phyloP scores from a whole-genome alignment of 2,113 vertebrate genomes.

The Leucopternis melanops region DNA sequence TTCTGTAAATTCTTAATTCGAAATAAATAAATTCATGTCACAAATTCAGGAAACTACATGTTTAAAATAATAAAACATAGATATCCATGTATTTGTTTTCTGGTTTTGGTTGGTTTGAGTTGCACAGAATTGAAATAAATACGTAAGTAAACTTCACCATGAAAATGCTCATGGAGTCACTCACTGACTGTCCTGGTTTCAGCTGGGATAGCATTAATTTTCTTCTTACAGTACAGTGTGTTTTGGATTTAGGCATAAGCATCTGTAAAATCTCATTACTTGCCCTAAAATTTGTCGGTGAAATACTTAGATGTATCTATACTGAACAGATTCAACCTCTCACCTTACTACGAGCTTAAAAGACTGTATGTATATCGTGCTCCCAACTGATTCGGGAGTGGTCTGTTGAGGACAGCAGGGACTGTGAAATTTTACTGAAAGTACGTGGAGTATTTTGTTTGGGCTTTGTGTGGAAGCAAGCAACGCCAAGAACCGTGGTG shows the following conservation, averaged over 20 bases:
- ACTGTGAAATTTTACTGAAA: background rate
- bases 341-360: background rate
- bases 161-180: background rate
- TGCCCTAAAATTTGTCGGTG: background rate
- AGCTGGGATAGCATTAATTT: too few species aligned
- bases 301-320: background rate
- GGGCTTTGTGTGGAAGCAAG: background rate
- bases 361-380: rapidly evolving
- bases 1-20: background rate
- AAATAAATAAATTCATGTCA: background rate
- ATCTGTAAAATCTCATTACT: background rate
- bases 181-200: background rate
- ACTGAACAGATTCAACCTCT: background rate
- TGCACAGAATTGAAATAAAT: background rate
- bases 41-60: background rate
- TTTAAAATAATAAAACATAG: background rate
- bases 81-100: background rate
- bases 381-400: background rate
- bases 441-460: background rate
- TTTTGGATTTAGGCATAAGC: background rate
- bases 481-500: background rate
- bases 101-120: background rate
- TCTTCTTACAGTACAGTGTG: too few species aligned
- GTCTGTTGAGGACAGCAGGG: background rate
- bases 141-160: background rate